Evolutionary conservation across 2,888 invertebrate species (phyloP).

Genomic region (Eristalis tenax): DNA sequence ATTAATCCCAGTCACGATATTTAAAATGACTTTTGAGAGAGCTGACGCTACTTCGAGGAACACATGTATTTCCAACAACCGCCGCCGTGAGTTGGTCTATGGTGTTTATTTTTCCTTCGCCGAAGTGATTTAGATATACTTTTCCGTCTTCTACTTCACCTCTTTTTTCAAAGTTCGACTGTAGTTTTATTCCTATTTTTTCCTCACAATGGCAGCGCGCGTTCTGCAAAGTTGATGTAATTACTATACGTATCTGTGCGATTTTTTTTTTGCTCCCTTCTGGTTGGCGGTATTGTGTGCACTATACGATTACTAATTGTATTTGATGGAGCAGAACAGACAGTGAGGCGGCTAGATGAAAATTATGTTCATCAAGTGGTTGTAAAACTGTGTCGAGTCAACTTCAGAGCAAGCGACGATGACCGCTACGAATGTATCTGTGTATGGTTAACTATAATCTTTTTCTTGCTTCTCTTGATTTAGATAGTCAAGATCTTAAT

Average conservation of each 20-base stretch:
- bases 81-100: conserved; percentile 17
- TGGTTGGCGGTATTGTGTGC: conserved; percentile 25
- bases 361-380: conserved; percentile 64
- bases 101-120: conserved; percentile 53
- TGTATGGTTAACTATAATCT: conserved; percentile 1
- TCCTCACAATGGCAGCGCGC: conserved; percentile 27
- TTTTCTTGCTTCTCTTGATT: conserved; percentile 32
- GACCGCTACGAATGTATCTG: conserved; percentile 34
- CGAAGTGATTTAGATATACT: conserved; percentile 52
- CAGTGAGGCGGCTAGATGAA: conserved; percentile 60
- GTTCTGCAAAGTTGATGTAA: conserved; percentile 69
- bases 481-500: conserved; percentile 51
- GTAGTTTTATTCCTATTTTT: conserved; percentile 2
- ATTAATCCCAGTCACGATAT: conserved; percentile 72
- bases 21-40: conserved; percentile 71
- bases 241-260: conserved; percentile 30
- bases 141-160: conserved; percentile 8
- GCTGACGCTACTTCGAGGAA: conserved; percentile 47
- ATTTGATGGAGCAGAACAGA: conserved; percentile 69
- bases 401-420: conserved; percentile 36
- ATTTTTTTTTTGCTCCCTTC: not conserved
- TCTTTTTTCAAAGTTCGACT: conserved; percentile 1
- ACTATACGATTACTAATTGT: conserved; percentile 65
- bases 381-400: conserved; percentile 53
- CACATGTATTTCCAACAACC: conserved; percentile 60